Base-by-base conservation (phyloP, 2,797 vertebrate species). In the Morelia viridis region DNA sequence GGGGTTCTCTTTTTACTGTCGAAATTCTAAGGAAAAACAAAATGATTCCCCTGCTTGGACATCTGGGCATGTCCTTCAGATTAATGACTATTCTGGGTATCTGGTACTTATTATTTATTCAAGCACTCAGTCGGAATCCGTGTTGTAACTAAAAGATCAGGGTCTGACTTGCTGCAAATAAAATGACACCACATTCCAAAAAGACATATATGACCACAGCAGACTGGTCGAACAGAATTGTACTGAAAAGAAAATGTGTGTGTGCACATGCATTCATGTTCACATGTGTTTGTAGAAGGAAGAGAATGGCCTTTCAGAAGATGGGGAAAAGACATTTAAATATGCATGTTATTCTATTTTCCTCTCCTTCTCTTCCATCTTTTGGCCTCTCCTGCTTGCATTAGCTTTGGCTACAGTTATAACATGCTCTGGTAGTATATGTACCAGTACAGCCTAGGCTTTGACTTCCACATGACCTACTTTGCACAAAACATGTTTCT, bases 11-110 rank as follows among this genome's bases (percentile, higher is more conserved):
- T 83, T 80, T 87, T 41, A 26, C 85, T 28, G 50, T 88, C 92
- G 68, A 95, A 88, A 91, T 90, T 76, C 35, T 92, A 88, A 62
- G 28, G 60, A 31, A 92, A 71, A 93, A 94, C 83, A 91, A 28
- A 93, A 94, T 92, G 90, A 60, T 88, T 89, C n/a, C 5, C 5
- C 93, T 87, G 84, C 90, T 0, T 80, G 76, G 76, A 53, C 88
- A 93, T 96, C 92, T 28, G 88, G 60, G 92, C 91, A 41, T 94
- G 91, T 93, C 85, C 28, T 87, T 35, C 28, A 88, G 95, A 93
- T 96, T 95, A 96, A 97, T 96, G 95, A 95, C 94, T 94, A 92
- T 93, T 53, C 85, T 87, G 89, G 89, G 89, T 94, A 92, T 93
- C 88, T 85, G 80, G 88, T 71, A 57, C 85, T 96, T 5, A 0